Evolutionary conservation across 2,113 vertebrate species (phyloP), one percentile per base, ranked within the genome.

Genomic region (Chrysochloris asiatica): DNA sequence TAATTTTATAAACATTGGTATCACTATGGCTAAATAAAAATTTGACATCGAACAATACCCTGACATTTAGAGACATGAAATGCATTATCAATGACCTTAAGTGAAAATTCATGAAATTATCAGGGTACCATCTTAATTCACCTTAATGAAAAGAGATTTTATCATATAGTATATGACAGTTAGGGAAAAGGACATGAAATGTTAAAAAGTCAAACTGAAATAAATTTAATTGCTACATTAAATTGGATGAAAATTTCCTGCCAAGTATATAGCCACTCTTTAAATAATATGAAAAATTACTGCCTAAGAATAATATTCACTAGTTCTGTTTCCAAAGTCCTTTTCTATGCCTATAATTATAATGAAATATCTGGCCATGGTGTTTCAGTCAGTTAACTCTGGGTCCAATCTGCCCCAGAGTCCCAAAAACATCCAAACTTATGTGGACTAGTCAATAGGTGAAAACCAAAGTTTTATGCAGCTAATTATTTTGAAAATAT

Each of bases 101-200:
- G 43, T 50, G 50, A 91, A 12, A 82, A 63, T 73, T 83, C 33
- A 48, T 63, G 33, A 95, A 72, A 82, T 77, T 91, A n/a, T 79
- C 33, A 89, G 41, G 24, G 78, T 30, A 87, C 12, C 43, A 43
- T 65, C 88, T 89, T 73, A 59, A 69, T 73, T 93, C 1, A 78
- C 36, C 86, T 78, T 26, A 75, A 75, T 90, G 88, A 59, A 90
- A 84, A 93, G 22, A 89, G 19, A 22, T 22, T 87, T 86, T 88
- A 36, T 33, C 9, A n/a, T 14, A 41, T 71, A 69, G 24, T 56
- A 3, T 54, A 22, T 33, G 1, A 38, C 22, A 36, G 38, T 28
- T 50, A 36, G 26, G 10, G 21, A 8, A 56, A 5, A 4, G 33
- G 19, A 63, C 30, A 73, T 41, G 1, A 61, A 50, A 1, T 69